A percentile compares a stretch with the other conserved stretches of the same genome.
phyloP scores from a whole-genome alignment of 2,888 invertebrate genomes.

The Acanthococcus lagerstroemiae region DNA sequence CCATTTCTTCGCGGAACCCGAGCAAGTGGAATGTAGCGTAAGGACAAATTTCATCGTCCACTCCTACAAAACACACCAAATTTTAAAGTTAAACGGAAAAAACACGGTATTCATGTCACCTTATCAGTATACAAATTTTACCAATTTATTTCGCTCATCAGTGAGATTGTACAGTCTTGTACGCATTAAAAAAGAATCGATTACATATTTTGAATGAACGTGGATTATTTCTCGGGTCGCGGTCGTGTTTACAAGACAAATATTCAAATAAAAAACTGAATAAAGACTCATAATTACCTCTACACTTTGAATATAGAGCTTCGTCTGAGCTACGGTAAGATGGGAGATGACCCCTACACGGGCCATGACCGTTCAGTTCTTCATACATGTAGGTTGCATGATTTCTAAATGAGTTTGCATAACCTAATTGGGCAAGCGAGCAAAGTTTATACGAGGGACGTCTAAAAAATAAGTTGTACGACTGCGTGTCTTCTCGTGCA shows the following conservation, averaged over 20 bases:
- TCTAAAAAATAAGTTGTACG: too few relatives aligned
- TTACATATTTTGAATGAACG: background rate
- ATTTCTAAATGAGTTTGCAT: constrained; percentile 46
- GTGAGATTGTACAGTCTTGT: too few relatives aligned
- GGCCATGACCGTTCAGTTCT: constrained; percentile 59
- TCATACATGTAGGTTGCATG: constrained; percentile 79
- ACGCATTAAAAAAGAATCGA: background rate
- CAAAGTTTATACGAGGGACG: constrained; percentile 49
- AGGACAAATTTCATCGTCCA: constrained; percentile 93
- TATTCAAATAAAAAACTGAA: background rate
- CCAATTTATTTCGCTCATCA: too few relatives aligned
- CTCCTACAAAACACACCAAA: constrained; percentile 46
- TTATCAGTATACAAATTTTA: too few relatives aligned
- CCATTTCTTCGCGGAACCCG: constrained; percentile 92
- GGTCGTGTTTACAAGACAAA: background rate
- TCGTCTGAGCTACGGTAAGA: constrained; percentile 55
- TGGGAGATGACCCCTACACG: constrained; percentile 46
- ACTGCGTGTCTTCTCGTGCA: too few relatives aligned
- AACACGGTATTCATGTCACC: too few relatives aligned
- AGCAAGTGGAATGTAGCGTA: constrained; percentile 93
- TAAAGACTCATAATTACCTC: constrained; percentile 34
- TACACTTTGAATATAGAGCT: constrained; percentile 49
- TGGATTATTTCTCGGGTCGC: too few relatives aligned
- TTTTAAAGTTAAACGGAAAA: too few relatives aligned
- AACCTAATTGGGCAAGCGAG: constrained; percentile 45